These are phyloP conservation scores for Setipinna tenuifilis DNA, from an alignment of 2,797 vertebrate species.

Conservation along the genomic window DNA sequence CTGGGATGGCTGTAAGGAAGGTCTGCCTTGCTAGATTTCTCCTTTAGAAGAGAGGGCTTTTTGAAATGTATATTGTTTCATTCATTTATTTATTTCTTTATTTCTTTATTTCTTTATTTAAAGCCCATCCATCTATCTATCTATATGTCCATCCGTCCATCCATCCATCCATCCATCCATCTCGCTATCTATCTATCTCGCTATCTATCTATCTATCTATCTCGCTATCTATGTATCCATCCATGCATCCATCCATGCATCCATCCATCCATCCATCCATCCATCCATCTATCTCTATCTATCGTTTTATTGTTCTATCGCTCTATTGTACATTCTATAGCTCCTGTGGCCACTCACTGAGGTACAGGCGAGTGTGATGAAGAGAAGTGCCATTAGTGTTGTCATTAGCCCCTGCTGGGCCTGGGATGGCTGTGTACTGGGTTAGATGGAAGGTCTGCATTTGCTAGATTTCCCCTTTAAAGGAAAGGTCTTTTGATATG, in stretches of 20 bases:
- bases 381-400: neutral
- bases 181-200: neutral
- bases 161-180: slow-evolving; percentile 1
- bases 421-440: too few species aligned
- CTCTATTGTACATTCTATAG: too few species aligned
- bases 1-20: neutral
- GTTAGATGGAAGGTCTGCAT: neutral
- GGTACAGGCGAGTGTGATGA: neutral
- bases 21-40: neutral
- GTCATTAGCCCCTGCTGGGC: neutral
- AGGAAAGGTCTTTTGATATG: too few species aligned
- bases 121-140: too few species aligned
- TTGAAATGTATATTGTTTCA: neutral
- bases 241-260: too few species aligned
- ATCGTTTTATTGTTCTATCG: too few species aligned
- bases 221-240: neutral
- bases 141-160: too few species aligned
- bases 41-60: too few species aligned
- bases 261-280: too few species aligned
- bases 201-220: slow-evolving; percentile 31
- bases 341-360: neutral
- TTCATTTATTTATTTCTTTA: neutral
- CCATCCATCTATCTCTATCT: too few species aligned
- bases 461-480: neutral
- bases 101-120: too few species aligned